Base-by-base conservation (phyloP, 2,888 invertebrate species). In the Cataglyphis livida region DNA sequence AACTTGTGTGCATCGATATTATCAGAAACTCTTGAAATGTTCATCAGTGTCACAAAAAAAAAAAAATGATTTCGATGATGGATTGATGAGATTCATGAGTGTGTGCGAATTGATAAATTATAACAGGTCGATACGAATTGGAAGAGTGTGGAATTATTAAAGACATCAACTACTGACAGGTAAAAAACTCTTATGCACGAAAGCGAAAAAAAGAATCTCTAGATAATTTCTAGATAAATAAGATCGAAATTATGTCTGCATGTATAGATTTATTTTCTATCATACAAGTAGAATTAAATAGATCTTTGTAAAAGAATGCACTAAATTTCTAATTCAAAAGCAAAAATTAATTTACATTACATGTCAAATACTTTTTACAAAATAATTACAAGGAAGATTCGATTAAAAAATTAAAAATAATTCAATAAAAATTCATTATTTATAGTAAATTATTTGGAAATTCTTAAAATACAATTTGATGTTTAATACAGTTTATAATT, bases 81-180 rank as follows among this genome's bases (percentile, higher is more conserved):
- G 21, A 78, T 57, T 21, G 28, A 78, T 21, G 32, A 73, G 21
- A 78, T 57, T 32, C 41, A 68, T 21, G 32, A 73, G 74, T 66
- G 44, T 21, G 25, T 35, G 38, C n/a, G 21, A 21, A 74, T 21
- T 66, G 5, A 18, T 75, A 48, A 7, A 68, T 18, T 48, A 28
- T 9, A 7, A 59, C 10, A 57, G 18, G 3, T 54, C 21, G 35
- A 28, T 25, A 48, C 44, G 35, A 10, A 76, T 68, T 70, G 38
- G 3, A 28, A 44, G 10, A 18, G 7, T 6, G 5, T 38, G 74
- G 9, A 44, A 10, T 35, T 35, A 41, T 21, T 38, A 38, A 66
- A 75, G 15, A 21, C 10, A 10, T 28, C 44, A 15, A 2, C 6
- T 10, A 18, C 18, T 44, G 10, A 25, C 21, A 79, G 35, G 78